Evolutionary conservation across 2,797 vertebrate genomes (phyloP).

Genomic region (Crenuchus spilurus): DNA sequence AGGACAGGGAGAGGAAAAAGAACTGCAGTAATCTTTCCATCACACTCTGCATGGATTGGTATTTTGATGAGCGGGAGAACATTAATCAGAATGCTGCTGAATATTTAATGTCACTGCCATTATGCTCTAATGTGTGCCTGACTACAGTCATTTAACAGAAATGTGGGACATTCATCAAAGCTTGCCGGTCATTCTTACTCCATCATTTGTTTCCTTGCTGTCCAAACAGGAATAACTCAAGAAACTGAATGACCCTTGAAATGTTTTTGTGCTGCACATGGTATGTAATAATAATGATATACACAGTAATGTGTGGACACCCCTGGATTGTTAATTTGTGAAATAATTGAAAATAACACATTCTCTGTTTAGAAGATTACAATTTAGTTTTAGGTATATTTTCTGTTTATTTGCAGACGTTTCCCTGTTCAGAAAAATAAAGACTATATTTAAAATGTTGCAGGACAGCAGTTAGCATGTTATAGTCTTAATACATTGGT

Average conservation of each 20-base stretch:
- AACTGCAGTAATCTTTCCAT: slow-evolving; percentile 45
- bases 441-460: too few relatives aligned
- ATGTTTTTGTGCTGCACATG: slow-evolving; percentile 2
- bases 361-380: too few relatives aligned
- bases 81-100: slow-evolving; percentile 57
- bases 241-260: slow-evolving; percentile 47
- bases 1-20: slow-evolving; percentile 12
- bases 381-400: too few relatives aligned
- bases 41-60: slow-evolving; percentile 44
- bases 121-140: slow-evolving; percentile 54
- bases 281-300: not conserved
- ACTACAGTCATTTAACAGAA: slow-evolving; percentile 59
- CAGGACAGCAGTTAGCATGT: too few relatives aligned
- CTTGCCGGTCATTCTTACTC: slow-evolving; percentile 28
- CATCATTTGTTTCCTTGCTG: slow-evolving; percentile 47
- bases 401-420: too few relatives aligned
- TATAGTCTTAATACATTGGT: too few relatives aligned
- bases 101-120: slow-evolving; percentile 62
- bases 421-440: too few relatives aligned
- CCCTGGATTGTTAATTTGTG: too few relatives aligned
- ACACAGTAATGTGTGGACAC: too few relatives aligned
- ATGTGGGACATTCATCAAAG: slow-evolving; percentile 60
- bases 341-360: too few relatives aligned
- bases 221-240: slow-evolving; percentile 37
- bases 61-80: slow-evolving; percentile 51